phyloP scores from a whole-genome alignment of 2,797 vertebrate genomes.

The Poeciliopsis turneri region DNA sequence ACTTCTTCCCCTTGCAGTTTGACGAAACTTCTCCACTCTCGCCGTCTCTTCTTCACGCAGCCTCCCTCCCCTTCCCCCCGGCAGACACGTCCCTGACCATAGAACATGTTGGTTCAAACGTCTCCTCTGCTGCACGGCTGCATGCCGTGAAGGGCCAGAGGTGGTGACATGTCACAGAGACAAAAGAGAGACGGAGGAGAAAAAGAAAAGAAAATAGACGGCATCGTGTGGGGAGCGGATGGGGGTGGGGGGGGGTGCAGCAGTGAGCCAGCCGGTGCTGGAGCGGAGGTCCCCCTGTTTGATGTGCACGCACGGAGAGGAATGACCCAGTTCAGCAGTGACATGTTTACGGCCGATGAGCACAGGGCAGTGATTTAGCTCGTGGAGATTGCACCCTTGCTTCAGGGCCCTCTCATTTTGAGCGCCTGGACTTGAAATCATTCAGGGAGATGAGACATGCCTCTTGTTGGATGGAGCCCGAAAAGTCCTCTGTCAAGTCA shows the following conservation, averaged over 20 bases:
- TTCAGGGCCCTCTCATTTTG: constrained; percentile 75
- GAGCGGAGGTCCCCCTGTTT: constrained; percentile 52
- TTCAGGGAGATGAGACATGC: constrained; percentile 58
- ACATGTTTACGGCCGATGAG: constrained; percentile 79
- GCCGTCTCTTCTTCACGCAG: neutral
- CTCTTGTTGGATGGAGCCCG: constrained; percentile 54
- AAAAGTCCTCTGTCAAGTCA: constrained; percentile 30
- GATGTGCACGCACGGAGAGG: constrained; percentile 61
- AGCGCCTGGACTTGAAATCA: constrained; percentile 60
- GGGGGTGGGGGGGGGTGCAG: neutral
- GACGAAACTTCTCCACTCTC: constrained; percentile 13
- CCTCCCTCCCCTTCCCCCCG: neutral
- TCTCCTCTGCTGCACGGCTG: constrained; percentile 4
- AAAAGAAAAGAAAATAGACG: constrained; percentile 39
- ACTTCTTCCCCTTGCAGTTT: neutral
- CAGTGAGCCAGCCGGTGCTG: constrained; percentile 33
- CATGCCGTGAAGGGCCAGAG: constrained; percentile 36
- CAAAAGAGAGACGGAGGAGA: constrained; percentile 20
- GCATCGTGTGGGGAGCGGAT: constrained; percentile 44
- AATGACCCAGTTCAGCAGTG: constrained; percentile 77
- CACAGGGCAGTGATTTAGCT: constrained; percentile 75
- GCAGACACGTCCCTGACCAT: constrained; percentile 23
- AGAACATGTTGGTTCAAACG: constrained; percentile 8
- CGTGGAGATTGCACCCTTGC: constrained; percentile 73
- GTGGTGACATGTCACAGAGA: constrained; percentile 58